These are phyloP conservation scores for Carpatolechia fugitivella DNA, from an alignment of 2,888 invertebrate species.

Conservation along the genomic window DNA sequence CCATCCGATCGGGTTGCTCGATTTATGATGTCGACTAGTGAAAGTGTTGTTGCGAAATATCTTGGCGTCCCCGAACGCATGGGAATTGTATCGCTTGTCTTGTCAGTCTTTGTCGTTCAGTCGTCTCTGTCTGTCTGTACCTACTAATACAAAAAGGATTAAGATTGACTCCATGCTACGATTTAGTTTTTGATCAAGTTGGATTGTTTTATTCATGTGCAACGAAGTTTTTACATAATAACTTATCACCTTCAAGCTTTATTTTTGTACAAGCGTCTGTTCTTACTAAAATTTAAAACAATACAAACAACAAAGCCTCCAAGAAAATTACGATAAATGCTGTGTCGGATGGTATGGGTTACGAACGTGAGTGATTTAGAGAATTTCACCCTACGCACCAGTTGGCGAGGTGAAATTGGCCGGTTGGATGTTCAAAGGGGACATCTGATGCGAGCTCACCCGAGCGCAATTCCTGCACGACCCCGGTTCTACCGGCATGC, in stretches of 20 bases:
- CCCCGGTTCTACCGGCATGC: constrained; percentile 38
- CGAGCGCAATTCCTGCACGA: constrained; percentile 69
- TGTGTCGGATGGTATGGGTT: background rate
- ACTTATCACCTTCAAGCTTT: too few relatives aligned
- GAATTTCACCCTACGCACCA: constrained; percentile 54
- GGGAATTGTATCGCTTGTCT: constrained; percentile 9
- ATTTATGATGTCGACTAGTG: constrained; percentile 48
- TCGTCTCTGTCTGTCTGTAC: too few relatives aligned
- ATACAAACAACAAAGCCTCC: too few relatives aligned
- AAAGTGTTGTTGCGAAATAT: constrained; percentile 56
- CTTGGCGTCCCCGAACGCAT: constrained; percentile 22
- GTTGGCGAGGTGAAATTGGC: constrained; percentile 64
- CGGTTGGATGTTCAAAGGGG: constrained; percentile 61
- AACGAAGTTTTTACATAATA: too few relatives aligned
- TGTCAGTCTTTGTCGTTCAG: too few relatives aligned
- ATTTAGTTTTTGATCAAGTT: too few relatives aligned
- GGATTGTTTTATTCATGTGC: too few relatives aligned
- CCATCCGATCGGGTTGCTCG: constrained; percentile 38
- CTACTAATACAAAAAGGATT: too few relatives aligned
- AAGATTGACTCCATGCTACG: too few relatives aligned
- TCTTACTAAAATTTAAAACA: too few relatives aligned
- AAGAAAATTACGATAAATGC: too few relatives aligned
- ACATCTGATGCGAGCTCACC: constrained; percentile 58
- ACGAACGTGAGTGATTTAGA: constrained; percentile 25
- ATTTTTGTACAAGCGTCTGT: too few relatives aligned